These are phyloP conservation scores for Drosophila gaucha DNA, from an alignment of 2,888 invertebrate genomes.

Conservation along the genomic window DNA sequence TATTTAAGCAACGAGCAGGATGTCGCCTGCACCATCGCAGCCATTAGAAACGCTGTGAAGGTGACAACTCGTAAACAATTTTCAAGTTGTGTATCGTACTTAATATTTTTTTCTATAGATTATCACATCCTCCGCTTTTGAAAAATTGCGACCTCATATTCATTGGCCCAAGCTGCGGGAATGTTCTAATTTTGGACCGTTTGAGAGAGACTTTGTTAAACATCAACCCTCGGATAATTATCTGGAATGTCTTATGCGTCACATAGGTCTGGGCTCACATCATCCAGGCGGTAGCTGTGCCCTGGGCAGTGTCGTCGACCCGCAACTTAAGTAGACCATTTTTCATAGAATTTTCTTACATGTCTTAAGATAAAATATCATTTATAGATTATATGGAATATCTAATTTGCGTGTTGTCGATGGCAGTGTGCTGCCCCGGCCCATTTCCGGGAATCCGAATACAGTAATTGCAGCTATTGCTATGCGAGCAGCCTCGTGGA, in stretches of 20 bases:
- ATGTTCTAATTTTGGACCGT: constrained; percentile 85
- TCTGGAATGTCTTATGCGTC: constrained; percentile 88
- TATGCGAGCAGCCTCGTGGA: constrained; percentile 87
- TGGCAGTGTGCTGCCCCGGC: constrained; percentile 92
- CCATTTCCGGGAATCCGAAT: constrained; percentile 91
- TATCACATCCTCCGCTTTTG: constrained; percentile 86
- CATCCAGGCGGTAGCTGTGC: constrained; percentile 92
- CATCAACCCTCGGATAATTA: constrained; percentile 85
- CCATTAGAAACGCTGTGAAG: constrained; percentile 87
- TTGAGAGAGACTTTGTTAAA: constrained; percentile 84
- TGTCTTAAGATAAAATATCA: not conserved
- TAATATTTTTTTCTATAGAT: constrained; percentile 65
- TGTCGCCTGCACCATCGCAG: constrained; percentile 87
- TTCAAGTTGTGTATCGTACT: not conserved
- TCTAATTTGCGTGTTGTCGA: constrained; percentile 90
- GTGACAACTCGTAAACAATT: constrained; percentile 17
- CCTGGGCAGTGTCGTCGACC: constrained; percentile 91
- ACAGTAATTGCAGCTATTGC: constrained; percentile 89
- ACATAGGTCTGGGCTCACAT: constrained; percentile 89
- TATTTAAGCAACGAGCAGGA: constrained; percentile 89
- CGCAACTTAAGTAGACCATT: constrained; percentile 86
- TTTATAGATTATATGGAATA: constrained; percentile 87
- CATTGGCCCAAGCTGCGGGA: constrained; percentile 88
- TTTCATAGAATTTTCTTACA: not conserved
- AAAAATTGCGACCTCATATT: constrained; percentile 87